Evolutionary conservation across 2,113 vertebrate genomes (phyloP).

Genomic region (Bambusicola thoracicus): DNA sequence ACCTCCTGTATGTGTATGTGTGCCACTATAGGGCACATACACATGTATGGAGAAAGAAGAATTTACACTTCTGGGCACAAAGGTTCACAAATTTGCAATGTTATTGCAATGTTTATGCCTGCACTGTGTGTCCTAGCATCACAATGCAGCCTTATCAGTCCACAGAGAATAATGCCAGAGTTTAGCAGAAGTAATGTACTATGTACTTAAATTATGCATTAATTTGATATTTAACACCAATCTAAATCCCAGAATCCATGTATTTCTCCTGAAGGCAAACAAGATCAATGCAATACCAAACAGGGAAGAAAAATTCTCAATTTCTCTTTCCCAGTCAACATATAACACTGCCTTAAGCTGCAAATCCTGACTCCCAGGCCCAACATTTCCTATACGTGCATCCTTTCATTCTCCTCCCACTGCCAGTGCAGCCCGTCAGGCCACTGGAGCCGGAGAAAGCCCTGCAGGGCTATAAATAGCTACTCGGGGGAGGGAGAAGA

Average conservation of each 20-base stretch:
- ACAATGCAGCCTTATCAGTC: neutral
- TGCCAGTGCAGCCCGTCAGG: constrained; percentile 1
- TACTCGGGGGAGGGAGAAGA: neutral
- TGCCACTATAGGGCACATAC: neutral
- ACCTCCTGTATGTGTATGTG: neutral
- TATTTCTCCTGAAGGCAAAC: neutral
- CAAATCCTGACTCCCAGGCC: neutral
- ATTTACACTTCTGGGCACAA: neutral
- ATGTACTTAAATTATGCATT: neutral
- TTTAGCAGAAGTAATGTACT: neutral
- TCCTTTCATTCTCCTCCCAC: neutral
- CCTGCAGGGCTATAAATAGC: constrained; percentile 72
- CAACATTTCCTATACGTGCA: neutral
- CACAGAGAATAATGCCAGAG: neutral
- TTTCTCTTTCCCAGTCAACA: neutral
- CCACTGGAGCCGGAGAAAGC: constrained; percentile 46
- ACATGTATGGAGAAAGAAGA: neutral
- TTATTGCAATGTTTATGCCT: neutral
- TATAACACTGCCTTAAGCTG: neutral
- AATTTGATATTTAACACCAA: neutral
- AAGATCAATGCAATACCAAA: neutral
- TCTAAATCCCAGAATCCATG: neutral
- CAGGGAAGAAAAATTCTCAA: neutral
- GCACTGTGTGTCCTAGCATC: fast-evolving
- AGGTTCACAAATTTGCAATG: neutral